A percentile compares a stretch with the other conserved stretches of the same genome.
phyloP scores from a whole-genome alignment of 2,888 invertebrate genomes.

The Thera britannica region DNA sequence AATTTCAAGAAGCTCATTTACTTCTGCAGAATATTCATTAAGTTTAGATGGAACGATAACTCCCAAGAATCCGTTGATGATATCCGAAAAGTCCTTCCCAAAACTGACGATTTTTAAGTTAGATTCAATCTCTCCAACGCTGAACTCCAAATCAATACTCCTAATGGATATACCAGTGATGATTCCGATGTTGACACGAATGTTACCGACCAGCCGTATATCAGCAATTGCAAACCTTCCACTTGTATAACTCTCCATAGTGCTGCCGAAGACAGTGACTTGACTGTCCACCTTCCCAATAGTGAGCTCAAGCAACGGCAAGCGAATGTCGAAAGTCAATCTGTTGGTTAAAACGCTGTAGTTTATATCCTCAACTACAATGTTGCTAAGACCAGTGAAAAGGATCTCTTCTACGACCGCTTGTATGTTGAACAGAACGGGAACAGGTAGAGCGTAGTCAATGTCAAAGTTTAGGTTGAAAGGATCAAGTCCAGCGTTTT shows the following conservation, averaged over 20 bases:
- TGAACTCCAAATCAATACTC: constrained; percentile 34
- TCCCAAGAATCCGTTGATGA: constrained; percentile 17
- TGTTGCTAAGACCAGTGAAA: constrained; percentile 52
- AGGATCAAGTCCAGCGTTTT: constrained; percentile 29
- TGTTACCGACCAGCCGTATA: constrained; percentile 11
- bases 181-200: constrained; percentile 38
- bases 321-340: constrained; percentile 47
- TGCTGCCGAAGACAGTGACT: constrained; percentile 12
- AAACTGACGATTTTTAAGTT: constrained; percentile 4
- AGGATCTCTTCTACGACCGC: background rate
- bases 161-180: constrained; percentile 29
- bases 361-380: constrained; percentile 52
- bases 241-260: background rate
- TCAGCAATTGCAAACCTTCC: constrained; percentile 18
- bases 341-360: constrained; percentile 40
- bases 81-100: constrained; percentile 23
- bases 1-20: constrained; percentile 23
- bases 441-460: constrained; percentile 22
- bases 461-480: background rate
- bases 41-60: constrained; percentile 6
- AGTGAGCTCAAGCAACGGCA: constrained; percentile 52
- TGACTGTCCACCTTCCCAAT: constrained; percentile 46
- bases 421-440: constrained; percentile 12
- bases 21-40: background rate
- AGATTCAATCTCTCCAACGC: constrained; percentile 38